Evolutionary conservation across 2,888 invertebrate genomes (phyloP), one percentile per base, ranked within the genome.

Genomic region (Acanthopleura granulata): DNA sequence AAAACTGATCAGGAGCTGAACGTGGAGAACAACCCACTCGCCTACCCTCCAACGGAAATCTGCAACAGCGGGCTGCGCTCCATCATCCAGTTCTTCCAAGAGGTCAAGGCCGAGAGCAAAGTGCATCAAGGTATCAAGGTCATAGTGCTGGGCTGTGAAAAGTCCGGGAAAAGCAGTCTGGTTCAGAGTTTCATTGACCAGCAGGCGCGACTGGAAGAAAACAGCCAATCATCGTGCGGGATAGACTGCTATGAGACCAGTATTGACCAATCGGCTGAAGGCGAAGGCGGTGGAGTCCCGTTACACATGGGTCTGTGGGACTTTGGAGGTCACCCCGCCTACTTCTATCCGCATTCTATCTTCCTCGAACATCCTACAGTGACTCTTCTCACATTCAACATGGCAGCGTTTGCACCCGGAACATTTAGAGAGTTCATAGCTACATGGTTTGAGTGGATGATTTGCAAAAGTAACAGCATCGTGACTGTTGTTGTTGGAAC

Each of bases 401-500:
- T 89, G 84, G 77, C 85, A n/a, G 82, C 83, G 6, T 89, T 89
- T 80, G 79, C 75, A 1, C 75, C 81, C 4, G 82, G 83, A 18
- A 72, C 77, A 15, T 90, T 90, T 77, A 76, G 86, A 9, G 81
- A 86, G 25, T 76, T 83, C 78, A 83, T 90, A 22, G 88, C 88
- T 9, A 81, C 82, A 0, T 90, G 90, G 90, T 82, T 90, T 66
- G 88, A 90, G 76, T 88, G 87, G 85, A 84, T 90, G 83, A 84
- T 90, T 16, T 85, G 86, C 11, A 85, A 85, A 73, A 86, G 84
- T 30, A 89, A 89, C 77, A 85, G 87, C 72, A 76, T 89, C 1
- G 81, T 84, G 0, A 83, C 89, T 15, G 74, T 89, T 16, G 78
- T 88, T 15, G 88, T 90, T 0, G 90, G 88, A 16, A 89, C 89